Percentiles rank a stretch among this genome's conserved stretches.
Evolutionary conservation across 2,888 invertebrate genomes (phyloP).

Genomic region (Rotaria sp.): DNA sequence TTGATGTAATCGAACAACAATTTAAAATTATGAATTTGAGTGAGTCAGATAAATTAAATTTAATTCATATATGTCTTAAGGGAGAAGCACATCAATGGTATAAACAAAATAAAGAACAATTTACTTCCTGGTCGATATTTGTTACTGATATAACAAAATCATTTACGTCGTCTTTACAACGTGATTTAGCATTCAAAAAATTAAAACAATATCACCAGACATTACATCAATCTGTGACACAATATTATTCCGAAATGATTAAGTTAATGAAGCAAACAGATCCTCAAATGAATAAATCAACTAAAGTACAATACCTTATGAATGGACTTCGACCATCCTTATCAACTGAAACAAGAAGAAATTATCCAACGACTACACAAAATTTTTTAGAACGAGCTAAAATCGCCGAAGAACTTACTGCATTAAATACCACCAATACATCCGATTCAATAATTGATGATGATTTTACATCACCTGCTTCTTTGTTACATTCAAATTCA

Average conservation of each 20-base stretch:
- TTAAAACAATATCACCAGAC: neutral
- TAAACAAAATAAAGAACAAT: neutral
- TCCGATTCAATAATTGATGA: neutral
- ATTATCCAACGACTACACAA: neutral
- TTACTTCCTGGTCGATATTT: neutral
- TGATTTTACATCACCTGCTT: neutral
- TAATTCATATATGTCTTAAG: neutral
- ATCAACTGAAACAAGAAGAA: neutral
- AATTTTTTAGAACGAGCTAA: neutral
- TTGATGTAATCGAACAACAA: neutral
- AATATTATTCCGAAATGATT: neutral
- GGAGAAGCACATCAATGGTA: neutral
- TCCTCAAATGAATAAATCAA: neutral
- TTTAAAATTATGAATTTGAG: neutral
- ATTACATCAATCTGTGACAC: neutral
- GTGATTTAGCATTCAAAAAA: neutral
- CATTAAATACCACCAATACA: neutral
- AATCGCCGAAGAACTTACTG: neutral
- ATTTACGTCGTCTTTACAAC: neutral
- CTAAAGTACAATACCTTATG: neutral
- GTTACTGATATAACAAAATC: neutral
- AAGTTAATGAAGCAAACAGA: neutral
- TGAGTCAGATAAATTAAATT: neutral
- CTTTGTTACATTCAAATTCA: neutral
- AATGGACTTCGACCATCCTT: neutral